Base-by-base conservation (phyloP, 2,113 vertebrate genomes). In the Ictalurus punctatus region DNA sequence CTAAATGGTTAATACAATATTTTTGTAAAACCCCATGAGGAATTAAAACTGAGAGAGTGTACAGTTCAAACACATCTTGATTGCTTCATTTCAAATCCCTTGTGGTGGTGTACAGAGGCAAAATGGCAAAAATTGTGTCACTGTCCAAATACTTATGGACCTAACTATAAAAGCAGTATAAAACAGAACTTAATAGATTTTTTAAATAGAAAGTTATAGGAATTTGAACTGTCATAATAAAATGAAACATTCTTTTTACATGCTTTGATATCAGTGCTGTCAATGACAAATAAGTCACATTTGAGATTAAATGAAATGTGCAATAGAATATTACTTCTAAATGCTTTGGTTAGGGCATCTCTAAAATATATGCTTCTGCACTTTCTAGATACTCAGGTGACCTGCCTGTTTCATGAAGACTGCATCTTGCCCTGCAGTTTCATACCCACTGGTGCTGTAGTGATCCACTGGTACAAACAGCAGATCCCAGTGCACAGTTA, bases 391-490 rank as follows among this genome's bases (percentile, higher is more conserved):
- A 86, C 91, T 54, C 93, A 93, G 0, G 87, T 95, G 71, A 95
- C 93, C 44, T 96, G 96, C 25, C 90, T 95, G 87, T 94, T 96
- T 93, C 94, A 95, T 1, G 95, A 96, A 21, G 96, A 97, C 67
- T 95, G 95, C 88, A 92, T 96, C 89, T 94, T 97, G 56, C 96
- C 96, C 56, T 97, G 97, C 83, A 85, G 2, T 92, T 97, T 97
- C 92, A 90, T 61, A 69, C 94, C 92, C 85, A 95, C 92, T 0
- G 14, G 91, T 1, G 94, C 94, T 0, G 95, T 95, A 91, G 95
- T 97, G 12, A 97, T 98, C 92, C 94, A 97, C 92, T 97, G 97
- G 97, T 95, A 95, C 94, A 96, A 90, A 76, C 95, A 95, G 90
- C 95, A 93, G 8, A 86, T 92, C 59, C 94, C 93, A 0, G 96